Evolutionary conservation across 1,140 invertebrate species (phyloP).

Genomic region (Drosophila nikananu): DNA sequence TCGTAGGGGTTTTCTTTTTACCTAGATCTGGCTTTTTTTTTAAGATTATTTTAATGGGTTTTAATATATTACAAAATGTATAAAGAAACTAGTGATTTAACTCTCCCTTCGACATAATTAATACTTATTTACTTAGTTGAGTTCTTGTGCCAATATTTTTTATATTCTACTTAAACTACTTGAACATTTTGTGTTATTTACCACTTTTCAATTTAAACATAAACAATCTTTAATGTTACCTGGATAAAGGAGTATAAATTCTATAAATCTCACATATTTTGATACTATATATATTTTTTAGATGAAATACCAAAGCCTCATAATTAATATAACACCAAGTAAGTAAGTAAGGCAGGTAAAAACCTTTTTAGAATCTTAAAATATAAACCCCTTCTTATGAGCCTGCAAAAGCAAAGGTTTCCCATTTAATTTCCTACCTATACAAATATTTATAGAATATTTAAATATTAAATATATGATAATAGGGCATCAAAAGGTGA

Average conservation of each 20-base stretch:
- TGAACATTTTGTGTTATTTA: no score
- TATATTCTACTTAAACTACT: no score
- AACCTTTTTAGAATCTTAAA: not conserved
- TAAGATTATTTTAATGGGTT: no score
- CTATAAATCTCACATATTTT: not conserved
- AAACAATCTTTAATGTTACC: no score
- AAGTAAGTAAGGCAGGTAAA: not conserved
- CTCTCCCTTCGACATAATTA: no score
- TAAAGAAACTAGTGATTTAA: not conserved
- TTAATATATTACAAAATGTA: not conserved
- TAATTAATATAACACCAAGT: not conserved
- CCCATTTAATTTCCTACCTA: not conserved
- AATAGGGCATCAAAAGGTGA: not conserved
- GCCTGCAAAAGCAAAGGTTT: not conserved
- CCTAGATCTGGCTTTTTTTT: no score
- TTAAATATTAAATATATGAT: not conserved
- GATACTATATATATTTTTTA: not conserved
- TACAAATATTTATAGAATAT: not conserved
- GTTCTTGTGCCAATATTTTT: not conserved
- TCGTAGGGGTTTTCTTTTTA: no score
- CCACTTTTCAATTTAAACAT: no score
- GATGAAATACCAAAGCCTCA: fast-evolving
- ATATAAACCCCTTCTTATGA: not conserved
- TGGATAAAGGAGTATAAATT: not conserved
- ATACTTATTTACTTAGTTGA: not conserved